Conservation (phyloP, 2,797 vertebrate species). For the Peromyscus melanophrys region DNA sequence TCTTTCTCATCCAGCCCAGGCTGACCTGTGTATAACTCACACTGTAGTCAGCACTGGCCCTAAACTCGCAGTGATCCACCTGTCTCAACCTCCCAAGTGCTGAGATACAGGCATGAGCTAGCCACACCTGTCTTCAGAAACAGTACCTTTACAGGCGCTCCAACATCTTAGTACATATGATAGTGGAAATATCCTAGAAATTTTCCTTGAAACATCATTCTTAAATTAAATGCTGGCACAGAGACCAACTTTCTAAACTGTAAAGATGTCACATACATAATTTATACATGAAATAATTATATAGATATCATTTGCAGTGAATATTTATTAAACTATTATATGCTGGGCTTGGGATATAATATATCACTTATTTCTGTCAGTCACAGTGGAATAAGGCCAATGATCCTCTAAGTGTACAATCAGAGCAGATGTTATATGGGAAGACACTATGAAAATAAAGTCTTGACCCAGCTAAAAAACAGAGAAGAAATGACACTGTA, state of each 20-base stretch:
- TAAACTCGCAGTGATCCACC: background rate
- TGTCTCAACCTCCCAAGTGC: background rate
- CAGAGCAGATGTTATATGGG: background rate
- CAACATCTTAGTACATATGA: background rate
- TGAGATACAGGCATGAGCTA: background rate
- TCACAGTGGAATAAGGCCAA: background rate
- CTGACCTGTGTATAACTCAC: background rate
- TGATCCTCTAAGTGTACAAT: background rate
- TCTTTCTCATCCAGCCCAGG: background rate
- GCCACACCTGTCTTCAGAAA: background rate
- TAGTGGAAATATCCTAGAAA: background rate
- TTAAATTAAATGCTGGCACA: background rate
- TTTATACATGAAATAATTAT: background rate
- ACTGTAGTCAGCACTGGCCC: background rate
- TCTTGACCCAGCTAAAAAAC: background rate
- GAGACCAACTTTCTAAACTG: background rate
- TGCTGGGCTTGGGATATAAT: background rate
- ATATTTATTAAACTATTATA: background rate
- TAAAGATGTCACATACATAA: background rate
- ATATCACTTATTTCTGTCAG: background rate
- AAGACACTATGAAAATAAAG: background rate
- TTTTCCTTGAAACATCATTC: conserved; percentile 7
- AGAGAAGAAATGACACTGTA: background rate
- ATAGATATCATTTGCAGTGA: background rate
- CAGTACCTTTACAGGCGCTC: background rate